Base-by-base conservation (phyloP, 1,140 invertebrate species). In the Ostrea denselamellosa region DNA sequence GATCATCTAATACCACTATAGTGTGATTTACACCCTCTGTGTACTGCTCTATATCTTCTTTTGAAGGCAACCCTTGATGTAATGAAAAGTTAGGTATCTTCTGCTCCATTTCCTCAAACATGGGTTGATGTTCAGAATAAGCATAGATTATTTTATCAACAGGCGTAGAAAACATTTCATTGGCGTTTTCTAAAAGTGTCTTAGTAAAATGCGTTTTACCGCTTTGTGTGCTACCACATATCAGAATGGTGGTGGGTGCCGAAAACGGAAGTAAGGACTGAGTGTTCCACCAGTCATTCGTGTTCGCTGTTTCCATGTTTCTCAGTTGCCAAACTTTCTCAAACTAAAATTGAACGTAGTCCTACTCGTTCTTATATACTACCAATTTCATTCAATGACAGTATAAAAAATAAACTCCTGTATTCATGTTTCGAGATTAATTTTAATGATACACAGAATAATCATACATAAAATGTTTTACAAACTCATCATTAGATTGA, bases 121-220 rank as follows among this genome's bases (percentile, higher is more conserved):
- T 34, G 0, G 71, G 84, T 84, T 90, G 89, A 51, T 87, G 84
- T 85, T 87, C 86, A n/a, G 85, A 86, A 84, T 87, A 89, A 28
- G 51, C 85, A 14, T 86, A 87, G n/a, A 89, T 51, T 12, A 89
- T 86, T 82, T 71, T 86, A 12, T 83, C 62, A 14, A 71, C 65
- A 44, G 56, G 34, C 19, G 25, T 54, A 0, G 85, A 62, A 56
- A 89, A 89, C 88, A 89, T 89, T 0, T 17, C 34, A 9, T 52
- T 51, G 1, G 77, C 85, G 34, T 89, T 85, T 86, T 86, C 22
- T 68, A 89, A 65, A 0, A 89, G 25, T 68, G 52, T 52, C 8
- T 86, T 86, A 2, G 86, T 87, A 52, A 85, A 87, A 34, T 62
- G 10, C 12, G 86, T 87, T 83, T 89, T 89, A 10, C 89, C 89